Evolutionary conservation across 2,888 invertebrate species (phyloP), one percentile per base, ranked within the genome.

Genomic region (Prosapia bicincta): DNA sequence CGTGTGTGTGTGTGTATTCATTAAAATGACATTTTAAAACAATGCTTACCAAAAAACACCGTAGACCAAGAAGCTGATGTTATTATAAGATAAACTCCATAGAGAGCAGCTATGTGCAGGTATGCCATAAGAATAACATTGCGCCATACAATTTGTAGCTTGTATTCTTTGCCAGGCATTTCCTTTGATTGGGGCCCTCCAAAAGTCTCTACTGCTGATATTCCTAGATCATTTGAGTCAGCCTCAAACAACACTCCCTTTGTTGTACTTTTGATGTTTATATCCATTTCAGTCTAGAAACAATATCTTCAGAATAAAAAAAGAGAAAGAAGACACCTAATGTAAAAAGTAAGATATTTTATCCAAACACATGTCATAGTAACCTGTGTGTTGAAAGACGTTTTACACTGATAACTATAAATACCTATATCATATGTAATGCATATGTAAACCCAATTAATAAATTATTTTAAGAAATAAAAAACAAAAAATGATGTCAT

Each of bases 121-220:
- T 92, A 92, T 9, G 87, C 86, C 83, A 96, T 94, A 0, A 92
- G 87, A n/a, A 91, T 85, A 70, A 96, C 92, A 83, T 95, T 96
- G 80, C 92, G 88, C 95, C 95, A 96, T 7, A 96, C 95, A 69
- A 92, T 85, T 68, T 83, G 78, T 68, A 81, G 78, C 74, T 79
- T 80, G 77, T 83, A 84, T 26, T 73, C 77, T 43, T 74, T 65
- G 28, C 74, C 72, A 1, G 69, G 72, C 15, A 69, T 54, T 15
- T 73, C 69, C 26, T 73, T 73, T 24, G 67, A 70, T 68, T 54
- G 74, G 32, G 75, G 76, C 38, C 77, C 78, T 66, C 77, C 79
- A 26, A 77, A 77, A 13, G 76, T 79, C 66, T 79, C 76, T 10
- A 69, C 70, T 0, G 69, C 26, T 10, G 75, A 74, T 23, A 76